Percentiles rank a stretch among this genome's conserved stretches.
Evolutionary conservation across 2,888 invertebrate genomes (phyloP).

Genomic region (Pogonocherus hispidulus): DNA sequence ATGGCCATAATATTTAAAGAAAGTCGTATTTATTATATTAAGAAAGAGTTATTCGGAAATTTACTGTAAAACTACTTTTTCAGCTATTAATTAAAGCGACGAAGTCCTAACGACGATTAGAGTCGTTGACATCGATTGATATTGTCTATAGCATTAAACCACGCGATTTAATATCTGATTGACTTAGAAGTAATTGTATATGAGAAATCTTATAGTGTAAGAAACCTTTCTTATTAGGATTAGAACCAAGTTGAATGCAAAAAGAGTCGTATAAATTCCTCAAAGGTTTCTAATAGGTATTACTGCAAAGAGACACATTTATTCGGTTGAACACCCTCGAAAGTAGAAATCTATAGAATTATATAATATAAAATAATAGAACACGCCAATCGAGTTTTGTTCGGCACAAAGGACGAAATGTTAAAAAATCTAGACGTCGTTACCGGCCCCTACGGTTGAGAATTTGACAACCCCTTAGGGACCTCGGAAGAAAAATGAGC

Average conservation of each 20-base stretch:
- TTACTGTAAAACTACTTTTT: too few species aligned
- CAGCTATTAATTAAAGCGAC: not conserved
- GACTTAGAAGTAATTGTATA: constrained; percentile 53
- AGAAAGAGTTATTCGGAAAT: too few species aligned
- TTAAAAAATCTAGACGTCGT: constrained; percentile 45
- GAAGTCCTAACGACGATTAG: not conserved
- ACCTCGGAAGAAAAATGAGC: constrained; percentile 65
- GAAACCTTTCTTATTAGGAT: constrained; percentile 61
- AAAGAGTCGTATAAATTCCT: constrained; percentile 36
- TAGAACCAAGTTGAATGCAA: constrained; percentile 51
- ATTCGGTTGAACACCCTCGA: constrained; percentile 17
- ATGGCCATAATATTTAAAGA: too few species aligned
- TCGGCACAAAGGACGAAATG: constrained; percentile 29
- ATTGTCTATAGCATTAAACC: not conserved
- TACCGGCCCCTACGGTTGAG: constrained; percentile 52
- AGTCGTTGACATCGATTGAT: constrained; percentile 6
- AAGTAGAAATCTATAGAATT: not conserved
- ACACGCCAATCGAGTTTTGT: constrained; percentile 3
- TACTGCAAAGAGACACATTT: constrained; percentile 20
- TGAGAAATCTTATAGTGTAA: constrained; percentile 60
- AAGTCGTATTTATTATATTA: too few species aligned
- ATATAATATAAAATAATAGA: constrained; percentile 12
- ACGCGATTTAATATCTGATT: constrained; percentile 18
- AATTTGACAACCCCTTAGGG: constrained; percentile 65
- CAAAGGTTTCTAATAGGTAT: constrained; percentile 41